Conservation (phyloP, 2,797 vertebrate species). For the Danio choprae region DNA sequence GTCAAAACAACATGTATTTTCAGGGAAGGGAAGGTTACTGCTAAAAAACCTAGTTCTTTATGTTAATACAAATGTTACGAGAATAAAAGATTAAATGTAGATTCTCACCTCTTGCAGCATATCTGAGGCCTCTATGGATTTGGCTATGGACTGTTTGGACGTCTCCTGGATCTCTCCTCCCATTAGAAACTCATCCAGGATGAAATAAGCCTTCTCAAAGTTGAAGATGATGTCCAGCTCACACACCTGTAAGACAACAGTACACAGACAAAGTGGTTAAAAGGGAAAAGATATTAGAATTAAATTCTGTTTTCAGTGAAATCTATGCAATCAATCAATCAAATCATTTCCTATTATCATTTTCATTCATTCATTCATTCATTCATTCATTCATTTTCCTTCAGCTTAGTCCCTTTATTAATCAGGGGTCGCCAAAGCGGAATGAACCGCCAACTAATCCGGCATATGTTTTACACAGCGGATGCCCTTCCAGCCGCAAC, state of each 20-base stretch:
- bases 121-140: conserved; percentile 92
- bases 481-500: no score
- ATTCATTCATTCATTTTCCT: no score
- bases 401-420: no score
- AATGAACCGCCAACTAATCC: no score
- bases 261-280: neutral
- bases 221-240: conserved; percentile 99
- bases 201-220: conserved; percentile 99
- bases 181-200: conserved; percentile 96
- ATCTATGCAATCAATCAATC: no score
- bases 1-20: neutral
- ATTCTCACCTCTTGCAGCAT: conserved; percentile 94
- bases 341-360: neutral
- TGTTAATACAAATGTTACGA: neutral
- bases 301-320: neutral
- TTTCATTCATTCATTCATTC: no score
- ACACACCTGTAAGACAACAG: conserved; percentile 83
- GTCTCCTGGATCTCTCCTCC: conserved; percentile 97
- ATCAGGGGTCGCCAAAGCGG: no score
- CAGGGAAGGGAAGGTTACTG: neutral
- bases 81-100: neutral
- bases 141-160: conserved; percentile 90
- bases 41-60: neutral
- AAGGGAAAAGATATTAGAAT: neutral
- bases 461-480: no score